Evolutionary conservation across 2,797 vertebrate species (phyloP).

Genomic region (Spatula versicolor): DNA sequence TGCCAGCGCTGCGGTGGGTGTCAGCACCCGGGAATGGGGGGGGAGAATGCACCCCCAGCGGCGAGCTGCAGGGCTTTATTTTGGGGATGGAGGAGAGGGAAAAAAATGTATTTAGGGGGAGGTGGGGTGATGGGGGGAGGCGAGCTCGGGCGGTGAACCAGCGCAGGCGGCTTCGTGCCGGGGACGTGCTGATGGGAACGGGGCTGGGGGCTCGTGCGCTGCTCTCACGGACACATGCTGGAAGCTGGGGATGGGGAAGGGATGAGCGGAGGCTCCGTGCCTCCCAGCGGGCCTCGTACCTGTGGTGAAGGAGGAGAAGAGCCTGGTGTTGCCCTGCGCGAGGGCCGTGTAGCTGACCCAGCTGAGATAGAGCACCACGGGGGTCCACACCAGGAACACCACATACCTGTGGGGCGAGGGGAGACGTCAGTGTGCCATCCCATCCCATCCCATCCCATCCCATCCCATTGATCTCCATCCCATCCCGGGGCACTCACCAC

Average conservation of each 20-base stretch:
- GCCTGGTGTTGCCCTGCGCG: constrained; percentile 83
- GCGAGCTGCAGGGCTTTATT: rapidly evolving
- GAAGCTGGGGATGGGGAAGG: background rate
- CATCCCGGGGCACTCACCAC: constrained; percentile 80
- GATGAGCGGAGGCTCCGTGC: no score
- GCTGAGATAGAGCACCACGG: constrained; percentile 87
- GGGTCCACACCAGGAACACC: constrained; percentile 91
- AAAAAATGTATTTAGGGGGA: background rate
- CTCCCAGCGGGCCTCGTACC: constrained; percentile 74
- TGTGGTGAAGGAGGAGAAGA: constrained; percentile 85
- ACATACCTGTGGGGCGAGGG: constrained; percentile 84
- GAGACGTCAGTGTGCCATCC: background rate
- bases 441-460: no score
- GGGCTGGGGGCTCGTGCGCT: background rate
- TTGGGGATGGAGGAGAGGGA: background rate
- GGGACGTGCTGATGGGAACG: background rate
- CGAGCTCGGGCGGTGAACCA: background rate
- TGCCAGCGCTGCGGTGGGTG: constrained; percentile 17
- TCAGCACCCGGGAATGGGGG: background rate
- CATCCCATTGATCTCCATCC: no score
- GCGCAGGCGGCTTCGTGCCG: rapidly evolving
- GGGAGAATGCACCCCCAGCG: background rate
- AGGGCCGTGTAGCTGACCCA: constrained; percentile 88
- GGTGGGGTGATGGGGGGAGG: background rate
- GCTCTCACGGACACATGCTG: background rate